phyloP scores from a whole-genome alignment of 2,113 vertebrate species.

The Nicator chloris region DNA sequence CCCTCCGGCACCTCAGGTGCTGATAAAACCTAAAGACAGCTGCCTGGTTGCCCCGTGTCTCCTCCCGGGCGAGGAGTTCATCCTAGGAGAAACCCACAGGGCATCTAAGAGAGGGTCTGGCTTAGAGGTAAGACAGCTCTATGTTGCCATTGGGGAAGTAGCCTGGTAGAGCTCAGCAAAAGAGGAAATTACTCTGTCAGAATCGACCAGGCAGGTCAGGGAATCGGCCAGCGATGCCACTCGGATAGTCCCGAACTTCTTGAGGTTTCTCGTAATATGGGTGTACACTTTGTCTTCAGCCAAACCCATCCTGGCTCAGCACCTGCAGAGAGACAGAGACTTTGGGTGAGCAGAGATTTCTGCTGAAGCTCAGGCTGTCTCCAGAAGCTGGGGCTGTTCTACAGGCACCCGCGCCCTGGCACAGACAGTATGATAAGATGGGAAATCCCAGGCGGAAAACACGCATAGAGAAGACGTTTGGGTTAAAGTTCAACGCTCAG shows the following conservation, averaged over 20 bases:
- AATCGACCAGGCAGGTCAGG: conserved; percentile 26
- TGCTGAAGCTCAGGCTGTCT: accelerated
- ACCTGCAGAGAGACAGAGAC: background rate
- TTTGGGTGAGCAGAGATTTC: accelerated
- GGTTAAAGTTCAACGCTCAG: background rate
- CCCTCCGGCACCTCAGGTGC: conserved; percentile 13
- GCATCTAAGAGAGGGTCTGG: background rate
- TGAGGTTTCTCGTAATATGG: conserved; percentile 1
- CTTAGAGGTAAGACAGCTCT: background rate
- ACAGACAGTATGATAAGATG: background rate
- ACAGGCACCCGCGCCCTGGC: accelerated
- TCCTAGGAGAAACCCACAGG: background rate
- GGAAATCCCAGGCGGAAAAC: background rate
- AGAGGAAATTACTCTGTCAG: background rate
- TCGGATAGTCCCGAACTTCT: background rate
- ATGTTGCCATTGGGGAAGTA: accelerated
- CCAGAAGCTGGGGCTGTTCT: background rate
- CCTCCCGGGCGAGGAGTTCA: conserved; percentile 29
- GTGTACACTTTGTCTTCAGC: conserved; percentile 28
- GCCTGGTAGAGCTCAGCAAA: background rate
- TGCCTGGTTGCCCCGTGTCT: background rate
- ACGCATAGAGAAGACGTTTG: accelerated
- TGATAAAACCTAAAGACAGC: conserved; percentile 32
- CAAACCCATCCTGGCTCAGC: conserved; percentile 32
- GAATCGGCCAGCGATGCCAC: background rate